Evolutionary conservation across 2,888 invertebrate genomes (phyloP), one percentile per base, ranked within the genome.

Genomic region (Scrobipalpa costella): DNA sequence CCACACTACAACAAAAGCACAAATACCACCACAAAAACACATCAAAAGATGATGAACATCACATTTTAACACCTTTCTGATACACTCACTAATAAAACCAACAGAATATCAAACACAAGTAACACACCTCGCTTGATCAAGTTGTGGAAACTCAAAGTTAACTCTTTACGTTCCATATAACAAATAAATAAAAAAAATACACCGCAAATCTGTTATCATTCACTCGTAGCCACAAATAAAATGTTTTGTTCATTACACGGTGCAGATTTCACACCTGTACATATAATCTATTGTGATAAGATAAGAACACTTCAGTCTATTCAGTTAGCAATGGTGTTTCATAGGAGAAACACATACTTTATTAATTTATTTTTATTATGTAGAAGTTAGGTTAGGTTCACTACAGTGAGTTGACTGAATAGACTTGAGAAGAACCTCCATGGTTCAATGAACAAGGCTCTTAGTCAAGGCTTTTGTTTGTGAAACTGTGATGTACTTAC

Each of bases 201-300:
- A 73, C 76, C 74, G 62, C 70, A 67, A 73, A 73, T 75, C 75
- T 74, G 73, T 69, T 63, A 75, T 73, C 69, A 75, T 70, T 69
- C 81, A 83, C 73, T 83, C 80, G 75, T 80, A 81, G 71, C 83
- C 81, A 77, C 81, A 77, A 84, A 83, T 72, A 78, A 78, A 80
- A 85, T 86, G 79, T 85, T 83, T 78, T 85, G 85, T 70, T 86
- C 86, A 85, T 86, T 84, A 84, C 84, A 85, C 74, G 78, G 77
- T 73, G 81, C 75, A 77, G 78, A 83, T 77, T 79, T 78, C 73
- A 83, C 88, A 88, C 87, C 87, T 88, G 90, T 86, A 84, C 85
- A 89, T 87, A 89, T 86, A 89, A 86, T 90, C 88, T 88, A 76
- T 71, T 68, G 66, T 80, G 90, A 90, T 90, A 90, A 90, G 90